phyloP scores from a whole-genome alignment of 2,113 vertebrate species.

The Semnornis frantzii region DNA sequence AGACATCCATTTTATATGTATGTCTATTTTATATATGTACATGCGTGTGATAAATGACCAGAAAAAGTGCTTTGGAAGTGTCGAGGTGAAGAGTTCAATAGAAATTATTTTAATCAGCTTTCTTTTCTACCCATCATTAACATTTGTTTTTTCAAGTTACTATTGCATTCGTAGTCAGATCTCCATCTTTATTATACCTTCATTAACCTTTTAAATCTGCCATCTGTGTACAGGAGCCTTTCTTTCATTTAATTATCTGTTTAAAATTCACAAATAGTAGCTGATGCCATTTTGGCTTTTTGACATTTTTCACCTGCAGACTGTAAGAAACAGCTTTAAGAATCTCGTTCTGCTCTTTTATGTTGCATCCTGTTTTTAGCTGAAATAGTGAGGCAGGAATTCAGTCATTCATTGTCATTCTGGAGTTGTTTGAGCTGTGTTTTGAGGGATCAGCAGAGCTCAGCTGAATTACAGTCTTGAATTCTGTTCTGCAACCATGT shows the following conservation, averaged over 20 bases:
- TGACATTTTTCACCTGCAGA: slow-evolving; percentile 58
- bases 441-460: slow-evolving; percentile 39
- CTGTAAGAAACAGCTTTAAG: slow-evolving; percentile 43
- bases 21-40: neutral
- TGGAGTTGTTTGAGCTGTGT: slow-evolving; percentile 19
- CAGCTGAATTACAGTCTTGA: slow-evolving; percentile 43
- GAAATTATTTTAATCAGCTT: slow-evolving; percentile 31
- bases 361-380: slow-evolving; percentile 37
- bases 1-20: neutral
- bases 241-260: slow-evolving; percentile 31
- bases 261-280: slow-evolving; percentile 62
- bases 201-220: slow-evolving; percentile 66
- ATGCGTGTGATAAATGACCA: neutral
- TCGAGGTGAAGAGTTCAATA: neutral
- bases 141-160: slow-evolving; percentile 20
- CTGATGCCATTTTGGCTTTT: slow-evolving; percentile 48
- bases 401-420: slow-evolving; percentile 39
- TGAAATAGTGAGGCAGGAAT: neutral
- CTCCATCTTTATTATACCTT: slow-evolving; percentile 56
- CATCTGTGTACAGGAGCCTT: slow-evolving; percentile 8
- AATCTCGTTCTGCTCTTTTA: slow-evolving; percentile 9
- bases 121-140: neutral
- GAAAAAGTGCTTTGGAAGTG: neutral
- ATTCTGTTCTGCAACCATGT: slow-evolving; percentile 21
- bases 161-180: slow-evolving; percentile 13